phyloP scores from a whole-genome alignment of 2,113 vertebrate genomes.

The Ploceus nigricollis region DNA sequence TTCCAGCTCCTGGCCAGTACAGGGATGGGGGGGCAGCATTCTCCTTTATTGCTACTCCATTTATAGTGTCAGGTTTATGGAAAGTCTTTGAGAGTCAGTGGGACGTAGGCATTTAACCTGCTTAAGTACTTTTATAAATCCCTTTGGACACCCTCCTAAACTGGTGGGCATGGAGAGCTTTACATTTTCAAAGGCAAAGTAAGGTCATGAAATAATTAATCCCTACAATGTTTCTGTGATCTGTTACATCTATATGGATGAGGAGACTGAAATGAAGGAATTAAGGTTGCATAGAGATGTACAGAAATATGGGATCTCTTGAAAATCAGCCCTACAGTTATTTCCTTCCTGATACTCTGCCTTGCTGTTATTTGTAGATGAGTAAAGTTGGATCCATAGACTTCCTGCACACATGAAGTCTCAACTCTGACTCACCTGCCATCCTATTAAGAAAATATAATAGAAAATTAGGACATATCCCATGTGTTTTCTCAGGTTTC shows the following conservation, averaged over 20 bases:
- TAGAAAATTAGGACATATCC: constrained; percentile 35
- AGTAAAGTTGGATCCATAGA: constrained; percentile 21
- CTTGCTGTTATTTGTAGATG: background rate
- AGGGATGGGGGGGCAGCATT: background rate
- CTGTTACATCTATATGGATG: background rate
- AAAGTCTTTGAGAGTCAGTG: constrained; percentile 5
- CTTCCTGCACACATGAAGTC: constrained; percentile 35
- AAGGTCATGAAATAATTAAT: background rate
- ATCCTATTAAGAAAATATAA: constrained; percentile 36
- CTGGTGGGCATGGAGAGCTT: background rate
- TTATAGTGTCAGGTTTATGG: background rate
- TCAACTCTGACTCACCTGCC: constrained; percentile 40
- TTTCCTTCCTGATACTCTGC: constrained; percentile 28
- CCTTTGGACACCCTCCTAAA: constrained; percentile 30
- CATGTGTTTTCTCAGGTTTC: constrained; percentile 43
- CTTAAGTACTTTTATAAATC: constrained; percentile 50
- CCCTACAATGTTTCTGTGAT: background rate
- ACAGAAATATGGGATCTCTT: background rate
- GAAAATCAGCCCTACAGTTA: background rate
- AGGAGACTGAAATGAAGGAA: background rate
- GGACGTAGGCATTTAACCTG: constrained; percentile 38
- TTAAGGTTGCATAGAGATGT: background rate
- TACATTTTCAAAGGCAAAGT: constrained; percentile 26
- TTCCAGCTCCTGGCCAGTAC: background rate
- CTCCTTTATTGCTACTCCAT: background rate